Evolutionary conservation across 92 coral and sea anemone genomes (phyloP).

Genomic region (Palythoa grandis): DNA sequence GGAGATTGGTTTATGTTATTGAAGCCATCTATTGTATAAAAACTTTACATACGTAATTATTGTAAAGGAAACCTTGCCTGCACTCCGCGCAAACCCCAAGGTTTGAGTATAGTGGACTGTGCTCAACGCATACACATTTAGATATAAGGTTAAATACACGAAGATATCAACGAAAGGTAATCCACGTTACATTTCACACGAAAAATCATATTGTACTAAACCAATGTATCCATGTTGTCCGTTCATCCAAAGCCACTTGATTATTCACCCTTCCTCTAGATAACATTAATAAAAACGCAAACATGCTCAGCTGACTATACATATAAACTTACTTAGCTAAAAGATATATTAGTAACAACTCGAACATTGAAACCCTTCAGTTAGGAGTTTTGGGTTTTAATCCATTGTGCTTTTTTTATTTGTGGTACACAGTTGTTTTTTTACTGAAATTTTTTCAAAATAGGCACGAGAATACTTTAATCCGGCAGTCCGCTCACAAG

Average conservation of each 20-base stretch:
- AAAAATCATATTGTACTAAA: background rate
- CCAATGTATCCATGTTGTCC: background rate
- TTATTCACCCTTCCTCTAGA: background rate
- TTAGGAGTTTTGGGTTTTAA: background rate
- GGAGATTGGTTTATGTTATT: background rate
- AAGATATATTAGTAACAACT: background rate
- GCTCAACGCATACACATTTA: background rate
- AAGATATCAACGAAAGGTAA: background rate
- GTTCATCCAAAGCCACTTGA: background rate
- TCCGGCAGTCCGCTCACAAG: conserved; percentile 2
- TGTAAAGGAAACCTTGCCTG: background rate
- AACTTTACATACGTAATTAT: background rate
- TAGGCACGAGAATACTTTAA: background rate
- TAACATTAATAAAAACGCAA: background rate
- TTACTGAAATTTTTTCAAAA: background rate
- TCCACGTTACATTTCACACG: conserved; percentile 1
- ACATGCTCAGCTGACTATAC: background rate
- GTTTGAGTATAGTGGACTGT: conserved; percentile 1
- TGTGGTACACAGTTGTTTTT: background rate
- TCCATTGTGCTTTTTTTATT: background rate
- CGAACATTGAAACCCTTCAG: background rate
- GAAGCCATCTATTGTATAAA: background rate
- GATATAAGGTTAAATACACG: background rate
- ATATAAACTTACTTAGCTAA: background rate
- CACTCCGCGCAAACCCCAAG: background rate